Evolutionary conservation across 2,888 invertebrate species (phyloP).

Genomic region (Pammene aurita): DNA sequence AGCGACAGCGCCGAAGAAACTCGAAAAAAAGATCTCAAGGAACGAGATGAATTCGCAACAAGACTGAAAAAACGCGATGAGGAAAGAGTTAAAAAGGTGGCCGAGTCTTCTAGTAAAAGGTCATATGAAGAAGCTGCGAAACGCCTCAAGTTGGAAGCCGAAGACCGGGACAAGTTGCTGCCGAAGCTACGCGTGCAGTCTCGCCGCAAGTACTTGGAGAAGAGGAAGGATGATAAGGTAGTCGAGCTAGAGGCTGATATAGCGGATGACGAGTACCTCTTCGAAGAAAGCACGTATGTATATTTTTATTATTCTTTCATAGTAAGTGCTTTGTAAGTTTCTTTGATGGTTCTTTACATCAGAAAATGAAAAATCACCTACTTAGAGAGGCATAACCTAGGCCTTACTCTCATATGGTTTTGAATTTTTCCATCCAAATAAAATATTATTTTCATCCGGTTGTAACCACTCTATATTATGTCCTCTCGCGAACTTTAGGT

Average conservation of each 20-base stretch:
- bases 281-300: constrained; percentile 90
- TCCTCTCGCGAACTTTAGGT: too few species aligned
- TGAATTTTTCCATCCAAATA: too few species aligned
- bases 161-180: constrained; percentile 92
- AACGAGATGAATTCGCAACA: constrained; percentile 96
- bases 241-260: constrained; percentile 97
- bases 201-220: constrained; percentile 96
- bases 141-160: constrained; percentile 92
- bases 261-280: constrained; percentile 97
- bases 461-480: too few species aligned
- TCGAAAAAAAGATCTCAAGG: constrained; percentile 92
- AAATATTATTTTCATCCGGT: too few species aligned
- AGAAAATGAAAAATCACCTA: too few species aligned
- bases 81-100: constrained; percentile 91
- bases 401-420: too few species aligned
- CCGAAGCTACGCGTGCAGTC: constrained; percentile 96
- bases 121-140: constrained; percentile 95
- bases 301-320: not conserved
- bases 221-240: constrained; percentile 98
- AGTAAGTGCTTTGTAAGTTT: not conserved
- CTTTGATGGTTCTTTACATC: not conserved
- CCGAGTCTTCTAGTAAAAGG: constrained; percentile 85
- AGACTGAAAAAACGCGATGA: constrained; percentile 95
- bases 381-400: too few species aligned
- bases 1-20: constrained; percentile 91